Evolutionary conservation across 2,888 invertebrate genomes (phyloP).

Genomic region (Molanna angustata): DNA sequence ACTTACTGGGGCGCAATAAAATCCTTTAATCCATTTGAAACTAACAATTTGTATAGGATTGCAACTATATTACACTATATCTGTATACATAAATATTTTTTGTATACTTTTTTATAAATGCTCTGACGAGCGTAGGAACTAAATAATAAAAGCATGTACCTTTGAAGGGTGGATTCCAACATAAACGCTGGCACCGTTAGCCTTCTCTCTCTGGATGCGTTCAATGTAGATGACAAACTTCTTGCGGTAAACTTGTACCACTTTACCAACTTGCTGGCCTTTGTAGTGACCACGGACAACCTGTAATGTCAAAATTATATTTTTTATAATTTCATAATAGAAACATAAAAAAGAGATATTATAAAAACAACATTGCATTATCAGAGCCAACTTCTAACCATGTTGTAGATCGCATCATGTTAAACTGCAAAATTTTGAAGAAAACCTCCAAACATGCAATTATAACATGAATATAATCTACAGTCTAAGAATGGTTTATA

Average conservation of each 20-base stretch:
- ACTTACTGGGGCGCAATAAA: too few relatives aligned
- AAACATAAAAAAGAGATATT: background rate
- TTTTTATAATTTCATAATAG: background rate
- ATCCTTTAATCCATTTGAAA: too few relatives aligned
- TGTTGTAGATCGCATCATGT: slow-evolving; percentile 39
- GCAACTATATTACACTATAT: too few relatives aligned
- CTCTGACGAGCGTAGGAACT: background rate
- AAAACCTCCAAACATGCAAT: slow-evolving; percentile 44
- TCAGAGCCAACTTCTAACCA: slow-evolving; percentile 49
- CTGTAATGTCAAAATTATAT: slow-evolving; percentile 48
- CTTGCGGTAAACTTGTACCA: slow-evolving; percentile 97
- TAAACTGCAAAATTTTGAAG: slow-evolving; percentile 39
- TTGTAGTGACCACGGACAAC: slow-evolving; percentile 98
- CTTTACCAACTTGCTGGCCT: slow-evolving; percentile 98
- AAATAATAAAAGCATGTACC: slow-evolving; percentile 49
- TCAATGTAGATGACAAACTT: slow-evolving; percentile 99
- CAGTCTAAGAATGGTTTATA: slow-evolving; percentile 59
- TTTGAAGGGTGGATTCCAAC: slow-evolving; percentile 99
- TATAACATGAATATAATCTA: slow-evolving; percentile 35
- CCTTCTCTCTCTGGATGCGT: slow-evolving; percentile 98
- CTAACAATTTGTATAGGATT: too few relatives aligned
- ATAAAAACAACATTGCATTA: slow-evolving; percentile 11
- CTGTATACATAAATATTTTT: too few relatives aligned
- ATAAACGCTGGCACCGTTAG: slow-evolving; percentile 96
- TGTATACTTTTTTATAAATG: too few relatives aligned